Conservation (phyloP, 2,113 vertebrate species). For the Litocranius walleri region DNA sequence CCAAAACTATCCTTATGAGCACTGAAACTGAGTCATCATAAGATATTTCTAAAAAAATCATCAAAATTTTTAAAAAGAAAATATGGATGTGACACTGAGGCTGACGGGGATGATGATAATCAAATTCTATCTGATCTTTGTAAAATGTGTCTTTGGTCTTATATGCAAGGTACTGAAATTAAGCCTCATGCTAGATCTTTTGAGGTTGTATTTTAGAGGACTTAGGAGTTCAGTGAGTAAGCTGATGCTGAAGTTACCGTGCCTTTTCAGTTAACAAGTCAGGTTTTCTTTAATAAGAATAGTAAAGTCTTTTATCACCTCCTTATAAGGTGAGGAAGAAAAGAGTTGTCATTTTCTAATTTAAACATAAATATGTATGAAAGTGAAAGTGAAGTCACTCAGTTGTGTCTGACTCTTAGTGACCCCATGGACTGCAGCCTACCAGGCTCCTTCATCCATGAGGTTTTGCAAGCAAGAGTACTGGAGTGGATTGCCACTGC, state of each 20-base stretch:
- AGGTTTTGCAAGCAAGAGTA: too few relatives aligned
- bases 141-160: neutral
- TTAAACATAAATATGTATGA: neutral
- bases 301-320: neutral
- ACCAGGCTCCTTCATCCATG: too few relatives aligned
- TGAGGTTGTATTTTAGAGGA: neutral
- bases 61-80: constrained; percentile 87
- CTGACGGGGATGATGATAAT: neutral
- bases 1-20: constrained; percentile 91
- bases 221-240: neutral
- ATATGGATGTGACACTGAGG: constrained; percentile 83
- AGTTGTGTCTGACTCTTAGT: too few relatives aligned
- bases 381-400: too few relatives aligned
- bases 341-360: neutral
- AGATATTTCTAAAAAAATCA: constrained; percentile 75
- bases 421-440: too few relatives aligned
- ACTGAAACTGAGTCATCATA: constrained; percentile 85
- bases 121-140: constrained; percentile 28
- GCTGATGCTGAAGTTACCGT: neutral
- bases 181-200: neutral
- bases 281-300: neutral
- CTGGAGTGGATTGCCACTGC: too few relatives aligned
- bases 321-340: neutral
- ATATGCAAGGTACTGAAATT: neutral
- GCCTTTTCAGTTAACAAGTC: neutral